Base-by-base conservation (phyloP, 2,888 invertebrate species). In the Drosophila formosana region DNA sequence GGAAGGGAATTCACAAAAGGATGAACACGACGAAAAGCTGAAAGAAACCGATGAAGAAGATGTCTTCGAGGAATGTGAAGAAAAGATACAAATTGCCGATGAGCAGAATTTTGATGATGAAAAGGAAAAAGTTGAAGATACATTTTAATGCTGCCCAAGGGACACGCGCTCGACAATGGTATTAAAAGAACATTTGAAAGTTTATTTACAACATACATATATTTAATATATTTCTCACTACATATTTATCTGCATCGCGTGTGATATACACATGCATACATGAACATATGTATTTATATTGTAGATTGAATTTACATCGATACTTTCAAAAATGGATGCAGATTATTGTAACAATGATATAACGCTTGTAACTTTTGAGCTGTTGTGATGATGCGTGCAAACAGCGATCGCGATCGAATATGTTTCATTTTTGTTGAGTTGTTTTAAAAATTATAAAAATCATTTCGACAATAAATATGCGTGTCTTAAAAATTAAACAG, bases 261-360 rank as follows among this genome's bases (percentile, higher is more conserved):
- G 52, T 60, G 50, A 30, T 49, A 45, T 32, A n/a, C 23, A 34
- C 23, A 13, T 51, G n/a, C 34, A 37, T n/a, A 37, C n/a, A 37
- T n/a, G 30, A 0, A 30, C 30, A 30, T 30, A 30, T 30, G 28
- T 28, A 30, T 30, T 6, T 30, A 6, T 30, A 2, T 61, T 65
- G 25, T 32, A 70, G 69, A 72, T 82, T 62, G 61, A 75, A 67
- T 67, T 72, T 78, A 75, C 72, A 78, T 67, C 49, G 58, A 77
- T 62, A 66, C 62, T 75, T 67, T 67, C 32, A 67, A 62, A 68
- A 55, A 37, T 56, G 58, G 47, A 67, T 80, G 56, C 79, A 66
- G 63, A 68, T 68, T 46, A 57, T 72, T 72, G 57, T 71, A 88
- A 82, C 82, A 82, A 82, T 85, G 82, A 82, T 79, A 79, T 64